Conservation (phyloP, 92 coral and sea anemone genomes). For the Phenganax marumi region DNA sequence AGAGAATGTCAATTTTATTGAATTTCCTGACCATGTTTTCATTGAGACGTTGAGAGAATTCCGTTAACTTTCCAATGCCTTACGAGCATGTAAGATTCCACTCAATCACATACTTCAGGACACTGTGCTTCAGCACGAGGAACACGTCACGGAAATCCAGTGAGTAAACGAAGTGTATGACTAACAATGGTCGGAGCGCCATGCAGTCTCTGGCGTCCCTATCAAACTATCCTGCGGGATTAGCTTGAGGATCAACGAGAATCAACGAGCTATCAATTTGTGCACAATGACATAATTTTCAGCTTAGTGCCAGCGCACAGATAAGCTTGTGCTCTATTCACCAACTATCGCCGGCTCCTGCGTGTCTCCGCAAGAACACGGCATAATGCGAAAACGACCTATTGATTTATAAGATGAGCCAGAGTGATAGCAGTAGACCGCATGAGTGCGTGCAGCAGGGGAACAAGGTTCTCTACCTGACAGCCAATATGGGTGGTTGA, state of each 20-base stretch:
- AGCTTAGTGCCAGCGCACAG: slow-evolving; percentile 11
- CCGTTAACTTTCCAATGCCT: no score
- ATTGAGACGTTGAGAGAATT: no score
- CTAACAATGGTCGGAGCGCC: slow-evolving; percentile 21
- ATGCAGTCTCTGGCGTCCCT: slow-evolving; percentile 31
- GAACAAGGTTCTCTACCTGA: slow-evolving; percentile 1
- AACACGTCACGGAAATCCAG: no score
- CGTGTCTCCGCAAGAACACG: slow-evolving; percentile 5
- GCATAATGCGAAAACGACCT: slow-evolving; percentile 25
- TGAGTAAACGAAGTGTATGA: neutral
- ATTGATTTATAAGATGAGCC: slow-evolving; percentile 15
- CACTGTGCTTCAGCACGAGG: no score
- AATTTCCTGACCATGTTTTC: no score
- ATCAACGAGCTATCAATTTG: slow-evolving; percentile 26
- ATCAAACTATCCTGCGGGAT: slow-evolving; percentile 39
- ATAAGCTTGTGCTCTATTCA: slow-evolving; percentile 37
- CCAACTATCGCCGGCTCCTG: slow-evolving; percentile 16
- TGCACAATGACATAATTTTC: slow-evolving; percentile 40
- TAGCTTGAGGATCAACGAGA: slow-evolving; percentile 19
- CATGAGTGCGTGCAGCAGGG: neutral
- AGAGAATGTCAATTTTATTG: no score
- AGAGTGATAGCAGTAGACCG: neutral
- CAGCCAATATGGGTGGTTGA: neutral
- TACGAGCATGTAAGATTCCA: no score
- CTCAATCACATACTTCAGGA: no score